Evolutionary conservation across 1,140 invertebrate species (phyloP).

Genomic region (Brachionus paranguensis): DNA sequence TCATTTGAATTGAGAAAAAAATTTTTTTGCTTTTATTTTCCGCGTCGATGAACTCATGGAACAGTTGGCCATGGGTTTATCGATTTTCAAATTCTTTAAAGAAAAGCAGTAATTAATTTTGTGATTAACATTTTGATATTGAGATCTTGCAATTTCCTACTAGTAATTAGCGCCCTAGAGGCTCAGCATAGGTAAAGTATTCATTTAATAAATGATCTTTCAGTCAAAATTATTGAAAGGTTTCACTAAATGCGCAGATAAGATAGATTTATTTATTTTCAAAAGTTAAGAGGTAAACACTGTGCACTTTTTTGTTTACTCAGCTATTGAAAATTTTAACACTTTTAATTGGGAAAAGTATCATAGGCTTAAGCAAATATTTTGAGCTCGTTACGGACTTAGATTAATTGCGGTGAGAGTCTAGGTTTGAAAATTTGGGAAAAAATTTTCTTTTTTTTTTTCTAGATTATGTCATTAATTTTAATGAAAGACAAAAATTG

Average conservation of each 20-base stretch:
- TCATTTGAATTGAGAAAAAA: neutral
- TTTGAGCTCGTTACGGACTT: neutral
- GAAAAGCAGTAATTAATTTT: slow-evolving; percentile 5
- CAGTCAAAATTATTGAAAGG: slow-evolving; percentile 10
- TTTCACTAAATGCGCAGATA: neutral
- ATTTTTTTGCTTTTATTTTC: neutral
- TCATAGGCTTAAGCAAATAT: neutral
- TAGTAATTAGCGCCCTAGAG: neutral
- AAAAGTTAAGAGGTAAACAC: slow-evolving; percentile 25
- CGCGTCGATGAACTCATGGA: neutral
- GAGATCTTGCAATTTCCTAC: neutral
- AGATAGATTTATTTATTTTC: slow-evolving; percentile 31
- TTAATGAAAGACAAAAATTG: neutral
- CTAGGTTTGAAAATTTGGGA: neutral
- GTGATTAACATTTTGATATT: neutral
- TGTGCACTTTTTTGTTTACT: neutral
- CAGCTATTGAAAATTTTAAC: slow-evolving; percentile 12
- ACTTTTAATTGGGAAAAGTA: neutral
- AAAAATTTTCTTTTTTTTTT: neutral
- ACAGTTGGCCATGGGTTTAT: slow-evolving; percentile 13
- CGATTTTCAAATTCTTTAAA: neutral
- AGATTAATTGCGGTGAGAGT: neutral
- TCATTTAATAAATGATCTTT: slow-evolving; percentile 12
- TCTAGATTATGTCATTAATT: neutral
- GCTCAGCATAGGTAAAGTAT: neutral